Conservation (phyloP, 2,113 vertebrate genomes). For the Arizona elegans region DNA sequence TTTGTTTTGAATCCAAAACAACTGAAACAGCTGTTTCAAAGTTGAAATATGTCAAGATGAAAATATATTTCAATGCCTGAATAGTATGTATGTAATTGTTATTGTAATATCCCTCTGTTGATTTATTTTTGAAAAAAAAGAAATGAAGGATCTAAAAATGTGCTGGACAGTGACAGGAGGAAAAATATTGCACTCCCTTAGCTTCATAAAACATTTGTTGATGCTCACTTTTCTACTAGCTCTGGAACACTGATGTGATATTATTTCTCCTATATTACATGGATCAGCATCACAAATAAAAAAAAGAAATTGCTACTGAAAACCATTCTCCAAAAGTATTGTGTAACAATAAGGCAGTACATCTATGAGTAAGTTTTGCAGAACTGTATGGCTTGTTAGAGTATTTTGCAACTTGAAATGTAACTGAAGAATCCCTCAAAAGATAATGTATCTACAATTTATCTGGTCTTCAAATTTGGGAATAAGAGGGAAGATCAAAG, state of each 20-base stretch:
- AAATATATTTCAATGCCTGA: neutral
- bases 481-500: neutral
- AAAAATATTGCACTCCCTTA: neutral
- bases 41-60: neutral
- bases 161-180: neutral
- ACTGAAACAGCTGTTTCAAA: neutral
- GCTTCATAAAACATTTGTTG: neutral
- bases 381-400: neutral
- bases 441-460: neutral
- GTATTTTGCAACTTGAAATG: neutral
- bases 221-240: neutral
- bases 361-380: neutral
- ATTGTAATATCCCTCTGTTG: neutral
- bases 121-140: neutral
- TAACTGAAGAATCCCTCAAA: neutral
- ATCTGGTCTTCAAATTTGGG: neutral
- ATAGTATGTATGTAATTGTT: neutral
- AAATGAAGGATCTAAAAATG: neutral
- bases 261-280: neutral
- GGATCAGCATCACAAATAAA: neutral
- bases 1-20: neutral
- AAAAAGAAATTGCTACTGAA: neutral
- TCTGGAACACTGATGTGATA: neutral
- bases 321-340: neutral
- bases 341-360: neutral